Conservation (phyloP, 2,888 invertebrate genomes). For the Caenorhabditis afra region DNA sequence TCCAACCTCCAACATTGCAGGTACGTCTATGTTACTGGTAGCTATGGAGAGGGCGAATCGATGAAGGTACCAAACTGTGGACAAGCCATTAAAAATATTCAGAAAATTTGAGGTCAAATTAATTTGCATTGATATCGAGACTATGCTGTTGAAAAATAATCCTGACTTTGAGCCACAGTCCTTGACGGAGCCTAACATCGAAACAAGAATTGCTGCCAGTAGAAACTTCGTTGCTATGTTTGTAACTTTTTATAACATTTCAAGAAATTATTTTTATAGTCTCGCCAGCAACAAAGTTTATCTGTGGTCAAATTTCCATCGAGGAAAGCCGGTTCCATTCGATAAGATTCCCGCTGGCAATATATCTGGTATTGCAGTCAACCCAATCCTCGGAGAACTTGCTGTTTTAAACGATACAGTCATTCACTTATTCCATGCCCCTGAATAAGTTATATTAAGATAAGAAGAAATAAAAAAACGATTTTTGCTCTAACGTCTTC, state of each 20-base stretch:
- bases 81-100: too few species aligned
- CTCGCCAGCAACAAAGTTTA: background rate
- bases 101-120: conserved; percentile 9
- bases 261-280: conserved; percentile 4
- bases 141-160: conserved; percentile 8
- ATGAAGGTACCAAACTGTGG: too few species aligned
- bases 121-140: conserved; percentile 32
- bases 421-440: conserved; percentile 1
- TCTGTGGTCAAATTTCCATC: conserved; percentile 22
- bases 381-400: conserved; percentile 6
- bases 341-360: background rate
- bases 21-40: conserved; percentile 34
- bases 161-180: conserved; percentile 12
- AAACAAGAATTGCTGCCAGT: conserved; percentile 5
- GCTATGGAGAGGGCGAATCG: background rate
- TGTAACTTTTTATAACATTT: background rate
- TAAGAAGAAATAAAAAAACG: too few species aligned
- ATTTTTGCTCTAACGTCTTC: too few species aligned
- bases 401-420: background rate
- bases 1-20: background rate
- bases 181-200: background rate
- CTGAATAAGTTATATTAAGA: background rate
- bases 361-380: conserved; percentile 12
- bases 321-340: background rate
- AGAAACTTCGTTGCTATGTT: conserved; percentile 27